Base-by-base conservation (phyloP, 2,797 vertebrate genomes). In the Peromyscus nudipes region DNA sequence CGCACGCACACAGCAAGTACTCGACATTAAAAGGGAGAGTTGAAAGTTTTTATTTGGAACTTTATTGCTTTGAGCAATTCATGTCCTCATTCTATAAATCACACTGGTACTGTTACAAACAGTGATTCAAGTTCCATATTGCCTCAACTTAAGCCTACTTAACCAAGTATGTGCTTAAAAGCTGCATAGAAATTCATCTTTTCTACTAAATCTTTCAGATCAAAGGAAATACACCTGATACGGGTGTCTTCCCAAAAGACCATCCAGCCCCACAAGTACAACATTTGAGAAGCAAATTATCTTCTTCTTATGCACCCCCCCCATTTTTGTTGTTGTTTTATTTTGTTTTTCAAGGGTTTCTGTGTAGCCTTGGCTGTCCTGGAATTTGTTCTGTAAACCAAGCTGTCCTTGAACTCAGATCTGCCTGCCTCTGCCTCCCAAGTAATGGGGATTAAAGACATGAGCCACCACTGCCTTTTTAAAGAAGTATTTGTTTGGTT, bases 11-110 rank as follows among this genome's bases (percentile, higher is more conserved):
- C 52, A 55, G 52, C 3, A 55, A 55, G 52, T 4, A 55, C 52
- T 55, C 3, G 52, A 79, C 13, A 94, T 79, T 67, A 85, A 94
- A 92, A 91, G 37, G 8, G 11, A 85, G 31, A 7, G 65, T 93
- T 57, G 64, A 43, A 43, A 64, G 27, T 27, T 86, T 87, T 55
- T 55, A 79, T 83, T 87, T 86, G 23, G 31, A 82, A 95, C n/a
- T 60, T 77, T 91, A 95, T 6, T 92, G 49, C 65, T 76, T 92
- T 95, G 11, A 76, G 4, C n/a, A 60, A 92, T 90, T 92, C 10
- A 95, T 77, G 83, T 73, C 93, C 57, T 76, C 34, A 92, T 84
- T 83, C 73, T 89, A 79, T 19, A 96, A 92, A 92, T 92, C 80
- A 95, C 46, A 93, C 27, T 2, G 37, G 16, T 69, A 87, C 5